Evolutionary conservation across 2,113 vertebrate genomes (phyloP).

Genomic region (Aythya baeri): DNA sequence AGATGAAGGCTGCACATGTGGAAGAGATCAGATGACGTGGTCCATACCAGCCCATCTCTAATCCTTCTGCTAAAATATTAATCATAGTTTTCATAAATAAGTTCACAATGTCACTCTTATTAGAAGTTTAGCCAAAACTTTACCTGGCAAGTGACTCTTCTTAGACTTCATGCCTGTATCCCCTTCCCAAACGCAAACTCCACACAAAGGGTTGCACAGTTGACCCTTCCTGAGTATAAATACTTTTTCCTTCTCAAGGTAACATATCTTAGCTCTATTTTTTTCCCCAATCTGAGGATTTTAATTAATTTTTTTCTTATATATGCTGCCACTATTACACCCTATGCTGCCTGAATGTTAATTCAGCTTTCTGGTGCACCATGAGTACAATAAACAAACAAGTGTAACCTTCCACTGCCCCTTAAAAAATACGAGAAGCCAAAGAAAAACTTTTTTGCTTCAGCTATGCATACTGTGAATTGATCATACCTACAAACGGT

Average conservation of each 20-base stretch:
- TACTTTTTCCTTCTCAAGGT: not conserved
- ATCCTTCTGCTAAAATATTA: not conserved
- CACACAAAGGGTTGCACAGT: not conserved
- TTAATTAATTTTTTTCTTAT: not conserved
- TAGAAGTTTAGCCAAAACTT: not conserved
- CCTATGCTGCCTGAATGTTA: not conserved
- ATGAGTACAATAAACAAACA: not conserved
- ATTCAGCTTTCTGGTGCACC: not conserved
- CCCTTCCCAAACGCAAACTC: not conserved
- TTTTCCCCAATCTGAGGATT: not conserved
- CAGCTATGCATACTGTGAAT: not conserved
- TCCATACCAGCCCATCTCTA: not conserved
- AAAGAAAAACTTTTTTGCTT: not conserved
- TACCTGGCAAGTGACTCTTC: not conserved
- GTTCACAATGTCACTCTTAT: not conserved
- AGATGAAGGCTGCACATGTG: not conserved
- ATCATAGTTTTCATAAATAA: not conserved
- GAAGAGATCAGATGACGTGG: not conserved
- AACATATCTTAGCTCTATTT: not conserved
- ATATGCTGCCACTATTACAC: not conserved
- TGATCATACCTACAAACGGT: not conserved
- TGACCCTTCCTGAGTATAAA: not conserved
- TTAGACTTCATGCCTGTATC: not conserved
- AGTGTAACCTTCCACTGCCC: not conserved
- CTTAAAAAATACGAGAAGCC: not conserved